phyloP scores from a whole-genome alignment of 1,140 invertebrate species.

The Epicauta chinensis region DNA sequence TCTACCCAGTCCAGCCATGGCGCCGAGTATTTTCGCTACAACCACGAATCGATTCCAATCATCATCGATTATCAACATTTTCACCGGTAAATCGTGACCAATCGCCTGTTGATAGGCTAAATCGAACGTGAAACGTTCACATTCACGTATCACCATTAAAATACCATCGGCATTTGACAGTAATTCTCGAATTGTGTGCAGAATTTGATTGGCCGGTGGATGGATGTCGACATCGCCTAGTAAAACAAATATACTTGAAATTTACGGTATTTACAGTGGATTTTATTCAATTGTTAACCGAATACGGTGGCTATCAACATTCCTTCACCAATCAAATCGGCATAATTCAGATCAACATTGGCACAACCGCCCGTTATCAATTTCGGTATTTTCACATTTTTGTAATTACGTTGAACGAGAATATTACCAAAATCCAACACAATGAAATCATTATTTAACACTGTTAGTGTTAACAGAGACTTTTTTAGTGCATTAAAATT shows the following conservation, averaged over 20 bases:
- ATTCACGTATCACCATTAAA: slow-evolving; percentile 34
- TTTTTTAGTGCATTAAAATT: too few relatives aligned
- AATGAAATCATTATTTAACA: slow-evolving; percentile 31
- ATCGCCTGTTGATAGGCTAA: slow-evolving; percentile 27
- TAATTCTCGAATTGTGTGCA: slow-evolving; percentile 49
- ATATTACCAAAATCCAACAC: slow-evolving; percentile 37
- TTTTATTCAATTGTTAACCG: slow-evolving; percentile 40
- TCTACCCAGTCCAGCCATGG: slow-evolving; percentile 53
- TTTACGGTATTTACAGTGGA: background rate
- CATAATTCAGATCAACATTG: slow-evolving; percentile 56
- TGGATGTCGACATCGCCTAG: slow-evolving; percentile 44
- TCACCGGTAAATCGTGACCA: slow-evolving; percentile 31
- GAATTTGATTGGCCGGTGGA: slow-evolving; percentile 43
- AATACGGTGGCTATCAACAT: slow-evolving; percentile 61
- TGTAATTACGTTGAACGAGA: slow-evolving; percentile 33
- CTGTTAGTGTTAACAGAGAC: background rate
- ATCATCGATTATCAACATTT: slow-evolving; percentile 33
- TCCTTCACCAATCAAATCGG: slow-evolving; percentile 46
- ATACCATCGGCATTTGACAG: slow-evolving; percentile 32
- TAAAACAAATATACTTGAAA: slow-evolving; percentile 7
- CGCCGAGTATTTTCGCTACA: slow-evolving; percentile 57
- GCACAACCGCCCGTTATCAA: slow-evolving; percentile 60
- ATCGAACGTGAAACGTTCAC: slow-evolving; percentile 21
- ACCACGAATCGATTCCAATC: background rate
- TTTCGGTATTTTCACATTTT: slow-evolving; percentile 46